These are phyloP conservation scores for Rousettus leschenaultii DNA, from an alignment of 2,113 vertebrate genomes.

Conservation along the genomic window DNA sequence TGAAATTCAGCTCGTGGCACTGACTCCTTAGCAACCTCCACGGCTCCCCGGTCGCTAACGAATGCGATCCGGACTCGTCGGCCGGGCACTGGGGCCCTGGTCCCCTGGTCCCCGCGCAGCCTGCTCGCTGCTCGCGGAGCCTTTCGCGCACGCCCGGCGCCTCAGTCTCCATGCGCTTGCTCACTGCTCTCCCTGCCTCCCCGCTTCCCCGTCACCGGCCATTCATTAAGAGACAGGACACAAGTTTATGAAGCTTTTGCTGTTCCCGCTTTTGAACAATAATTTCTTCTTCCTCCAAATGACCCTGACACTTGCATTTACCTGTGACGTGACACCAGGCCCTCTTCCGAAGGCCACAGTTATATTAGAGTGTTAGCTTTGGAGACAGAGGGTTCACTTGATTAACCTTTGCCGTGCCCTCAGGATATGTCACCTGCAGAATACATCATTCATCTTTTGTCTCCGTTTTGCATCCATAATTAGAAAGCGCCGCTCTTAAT, in stretches of 20 bases:
- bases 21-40: neutral
- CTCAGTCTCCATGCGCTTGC: neutral
- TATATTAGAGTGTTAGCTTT: neutral
- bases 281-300: neutral
- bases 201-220: neutral
- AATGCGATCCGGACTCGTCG: neutral
- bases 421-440: neutral
- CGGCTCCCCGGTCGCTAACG: neutral
- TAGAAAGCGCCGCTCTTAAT: neutral
- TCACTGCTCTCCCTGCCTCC: neutral
- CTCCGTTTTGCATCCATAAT: neutral
- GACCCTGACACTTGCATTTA: neutral
- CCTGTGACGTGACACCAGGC: neutral
- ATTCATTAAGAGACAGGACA: neutral
- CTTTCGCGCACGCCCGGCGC: fast-evolving
- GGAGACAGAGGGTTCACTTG: neutral
- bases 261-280: neutral
- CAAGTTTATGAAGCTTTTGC: neutral
- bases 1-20: neutral
- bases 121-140: neutral
- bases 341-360: neutral
- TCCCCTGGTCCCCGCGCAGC: neutral
- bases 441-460: neutral
- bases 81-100: neutral
- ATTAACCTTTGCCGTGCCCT: neutral